Evolutionary conservation across 2,797 vertebrate genomes (phyloP).

Genomic region (Arrhamphus sclerolepis): DNA sequence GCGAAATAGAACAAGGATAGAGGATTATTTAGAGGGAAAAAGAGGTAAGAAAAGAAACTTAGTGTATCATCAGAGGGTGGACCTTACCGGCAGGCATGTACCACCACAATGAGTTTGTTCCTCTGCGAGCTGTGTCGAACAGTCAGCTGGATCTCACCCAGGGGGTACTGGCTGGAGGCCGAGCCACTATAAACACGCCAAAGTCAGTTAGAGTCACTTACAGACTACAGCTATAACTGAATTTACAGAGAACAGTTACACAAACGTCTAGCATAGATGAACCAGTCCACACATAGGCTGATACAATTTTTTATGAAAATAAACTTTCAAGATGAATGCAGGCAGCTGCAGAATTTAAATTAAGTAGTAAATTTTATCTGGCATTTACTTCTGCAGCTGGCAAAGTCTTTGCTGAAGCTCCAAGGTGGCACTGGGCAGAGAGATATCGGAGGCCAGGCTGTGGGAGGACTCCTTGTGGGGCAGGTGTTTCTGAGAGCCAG

Average conservation of each 20-base stretch:
- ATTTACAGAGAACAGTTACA: background rate
- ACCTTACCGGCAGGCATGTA: slow-evolving; percentile 92
- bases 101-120: slow-evolving; percentile 96
- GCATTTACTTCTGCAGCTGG: slow-evolving; percentile 92
- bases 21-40: background rate
- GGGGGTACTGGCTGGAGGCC: slow-evolving; percentile 85
- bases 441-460: slow-evolving; percentile 94
- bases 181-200: slow-evolving; percentile 84
- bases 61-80: background rate
- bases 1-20: background rate
- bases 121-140: slow-evolving; percentile 95
- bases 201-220: slow-evolving; percentile 42
- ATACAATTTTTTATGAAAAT: background rate
- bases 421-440: slow-evolving; percentile 89
- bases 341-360: slow-evolving; percentile 8
- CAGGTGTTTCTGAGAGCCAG: slow-evolving; percentile 85
- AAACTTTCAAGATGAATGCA: background rate
- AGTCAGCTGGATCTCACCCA: slow-evolving; percentile 96
- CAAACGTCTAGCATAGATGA: background rate
- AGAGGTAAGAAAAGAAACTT: background rate
- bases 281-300: background rate
- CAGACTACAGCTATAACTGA: slow-evolving; percentile 11
- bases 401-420: slow-evolving; percentile 92
- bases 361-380: background rate
- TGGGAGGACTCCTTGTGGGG: slow-evolving; percentile 90